These are phyloP conservation scores for Patiria pectinifera DNA, from an alignment of 53 echinoderm and acorn worm species.

Conservation along the genomic window DNA sequence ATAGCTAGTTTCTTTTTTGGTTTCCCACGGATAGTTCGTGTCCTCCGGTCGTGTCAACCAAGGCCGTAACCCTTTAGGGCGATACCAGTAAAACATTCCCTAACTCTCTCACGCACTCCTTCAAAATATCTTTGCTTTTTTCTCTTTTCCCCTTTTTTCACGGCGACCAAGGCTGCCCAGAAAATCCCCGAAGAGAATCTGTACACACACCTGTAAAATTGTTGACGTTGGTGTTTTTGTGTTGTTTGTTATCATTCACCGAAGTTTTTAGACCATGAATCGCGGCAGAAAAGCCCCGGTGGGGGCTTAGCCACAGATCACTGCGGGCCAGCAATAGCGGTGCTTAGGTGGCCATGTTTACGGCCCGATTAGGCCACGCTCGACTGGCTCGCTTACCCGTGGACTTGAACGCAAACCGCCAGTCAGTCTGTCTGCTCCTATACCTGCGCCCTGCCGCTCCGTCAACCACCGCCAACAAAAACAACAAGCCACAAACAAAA, in stretches of 20 bases:
- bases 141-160: conserved; percentile 18
- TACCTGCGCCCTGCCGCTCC: conserved; percentile 8
- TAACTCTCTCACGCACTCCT: conserved; percentile 32
- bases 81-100: conserved; percentile 9
- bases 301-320: conserved; percentile 59
- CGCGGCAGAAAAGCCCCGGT: conserved; percentile 32
- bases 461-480: not conserved
- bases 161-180: conserved; percentile 32
- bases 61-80: conserved; percentile 24
- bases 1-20: not conserved
- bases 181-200: conserved; percentile 27
- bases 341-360: conserved; percentile 21
- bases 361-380: conserved; percentile 30
- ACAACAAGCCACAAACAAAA: not conserved
- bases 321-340: conserved; percentile 42
- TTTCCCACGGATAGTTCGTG: conserved; percentile 56
- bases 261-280: conserved; percentile 28
- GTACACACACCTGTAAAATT: conserved; percentile 55
- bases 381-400: conserved; percentile 14
- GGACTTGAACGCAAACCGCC: not conserved
- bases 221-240: conserved; percentile 39
- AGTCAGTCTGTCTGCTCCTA: conserved; percentile 48
- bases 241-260: conserved; percentile 35
- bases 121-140: not conserved
- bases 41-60: conserved; percentile 54